phyloP scores from a whole-genome alignment of 2,888 invertebrate species.

The Nomada hirtipes region DNA sequence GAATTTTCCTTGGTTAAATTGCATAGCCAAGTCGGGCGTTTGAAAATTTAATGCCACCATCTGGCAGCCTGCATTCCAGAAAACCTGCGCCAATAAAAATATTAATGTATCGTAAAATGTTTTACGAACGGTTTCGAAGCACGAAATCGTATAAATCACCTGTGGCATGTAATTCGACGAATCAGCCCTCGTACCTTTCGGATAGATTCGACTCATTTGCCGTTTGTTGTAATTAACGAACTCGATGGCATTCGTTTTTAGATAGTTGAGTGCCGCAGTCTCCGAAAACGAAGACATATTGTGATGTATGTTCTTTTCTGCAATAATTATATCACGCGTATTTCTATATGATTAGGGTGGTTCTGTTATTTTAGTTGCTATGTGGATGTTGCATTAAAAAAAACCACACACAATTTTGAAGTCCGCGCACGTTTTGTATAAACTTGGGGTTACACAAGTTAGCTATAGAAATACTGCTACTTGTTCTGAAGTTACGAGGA shows the following conservation, averaged over 20 bases:
- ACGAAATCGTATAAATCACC: slow-evolving; percentile 80
- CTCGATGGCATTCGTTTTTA: slow-evolving; percentile 88
- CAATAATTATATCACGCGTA: slow-evolving; percentile 22
- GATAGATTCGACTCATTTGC: slow-evolving; percentile 90
- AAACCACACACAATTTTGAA: no score
- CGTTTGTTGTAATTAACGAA: slow-evolving; percentile 91
- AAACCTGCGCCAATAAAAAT: slow-evolving; percentile 85
- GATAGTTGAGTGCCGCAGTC: slow-evolving; percentile 87
- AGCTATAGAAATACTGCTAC: no score
- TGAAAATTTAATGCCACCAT: slow-evolving; percentile 91
- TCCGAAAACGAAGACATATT: slow-evolving; percentile 91
- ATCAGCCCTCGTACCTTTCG: slow-evolving; percentile 89
- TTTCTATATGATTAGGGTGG: neutral
- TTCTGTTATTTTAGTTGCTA: neutral
- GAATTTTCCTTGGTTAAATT: slow-evolving; percentile 91
- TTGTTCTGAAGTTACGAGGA: no score
- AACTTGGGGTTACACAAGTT: neutral
- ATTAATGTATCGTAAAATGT: neutral
- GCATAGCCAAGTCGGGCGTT: slow-evolving; percentile 89
- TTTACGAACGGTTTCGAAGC: neutral
- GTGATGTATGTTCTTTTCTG: slow-evolving; percentile 88
- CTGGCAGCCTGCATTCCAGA: slow-evolving; percentile 91
- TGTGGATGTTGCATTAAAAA: neutral
- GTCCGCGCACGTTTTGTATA: neutral
- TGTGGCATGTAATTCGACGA: slow-evolving; percentile 90